A percentile compares a stretch with the other conserved stretches of the same genome.
Evolutionary conservation across 2,113 vertebrate species (phyloP).

Genomic region (Antigone vipio): DNA sequence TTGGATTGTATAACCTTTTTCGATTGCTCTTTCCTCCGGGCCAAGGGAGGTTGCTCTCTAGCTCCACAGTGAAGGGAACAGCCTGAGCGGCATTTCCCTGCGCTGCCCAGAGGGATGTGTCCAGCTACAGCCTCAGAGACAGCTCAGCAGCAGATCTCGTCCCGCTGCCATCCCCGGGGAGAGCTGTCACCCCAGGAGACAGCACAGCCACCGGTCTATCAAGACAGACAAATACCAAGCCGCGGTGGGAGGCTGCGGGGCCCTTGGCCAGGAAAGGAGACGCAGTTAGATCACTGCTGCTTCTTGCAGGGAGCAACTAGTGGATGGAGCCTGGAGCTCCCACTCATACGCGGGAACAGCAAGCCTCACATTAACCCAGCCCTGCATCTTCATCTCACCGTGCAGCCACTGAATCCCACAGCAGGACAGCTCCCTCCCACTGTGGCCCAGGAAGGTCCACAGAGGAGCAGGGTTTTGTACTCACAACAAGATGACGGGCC

Average conservation of each 20-base stretch:
- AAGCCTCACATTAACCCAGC: background rate
- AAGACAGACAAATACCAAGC: background rate
- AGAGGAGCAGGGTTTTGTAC: background rate
- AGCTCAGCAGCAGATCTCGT: background rate
- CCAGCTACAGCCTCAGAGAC: background rate
- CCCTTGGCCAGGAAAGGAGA: background rate
- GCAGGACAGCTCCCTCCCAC: background rate
- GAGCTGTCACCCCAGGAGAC: background rate
- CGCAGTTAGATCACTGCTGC: background rate
- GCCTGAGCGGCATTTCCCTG: background rate
- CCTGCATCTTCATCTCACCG: background rate
- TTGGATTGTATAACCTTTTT: background rate
- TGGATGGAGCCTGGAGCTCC: background rate
- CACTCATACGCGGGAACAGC: background rate
- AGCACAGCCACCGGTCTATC: background rate
- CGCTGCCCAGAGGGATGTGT: background rate
- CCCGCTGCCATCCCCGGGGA: background rate
- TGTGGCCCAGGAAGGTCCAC: background rate
- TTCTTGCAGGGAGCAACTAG: background rate
- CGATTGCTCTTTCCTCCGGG: rapidly evolving
- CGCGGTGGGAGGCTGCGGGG: background rate
- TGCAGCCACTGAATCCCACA: background rate
- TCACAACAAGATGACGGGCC: background rate
- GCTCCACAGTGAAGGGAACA: background rate
- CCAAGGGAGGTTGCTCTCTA: background rate